These are phyloP conservation scores for Odontophorus gujanensis DNA, from an alignment of 2,113 vertebrate genomes.

Conservation along the genomic window DNA sequence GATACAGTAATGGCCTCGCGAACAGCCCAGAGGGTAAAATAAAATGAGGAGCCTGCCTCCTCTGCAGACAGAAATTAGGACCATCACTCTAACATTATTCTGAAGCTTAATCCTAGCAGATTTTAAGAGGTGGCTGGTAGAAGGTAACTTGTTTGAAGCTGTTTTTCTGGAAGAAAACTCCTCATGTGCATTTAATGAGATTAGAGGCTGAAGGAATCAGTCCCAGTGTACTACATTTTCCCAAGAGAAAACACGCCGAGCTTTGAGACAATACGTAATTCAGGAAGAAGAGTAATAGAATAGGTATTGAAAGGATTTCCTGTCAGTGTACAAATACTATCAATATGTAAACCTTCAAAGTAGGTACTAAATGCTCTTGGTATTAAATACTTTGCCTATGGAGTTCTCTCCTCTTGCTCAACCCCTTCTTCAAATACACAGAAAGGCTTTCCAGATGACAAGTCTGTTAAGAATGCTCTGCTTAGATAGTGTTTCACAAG, in stretches of 20 bases:
- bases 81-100: not conserved
- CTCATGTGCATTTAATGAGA: not conserved
- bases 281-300: slow-evolving; percentile 69
- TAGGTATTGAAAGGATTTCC: slow-evolving; percentile 69
- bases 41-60: not conserved
- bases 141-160: not conserved
- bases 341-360: slow-evolving; percentile 70
- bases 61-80: not conserved
- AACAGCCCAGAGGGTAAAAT: not conserved
- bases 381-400: slow-evolving; percentile 56
- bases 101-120: not conserved
- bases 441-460: not conserved
- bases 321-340: slow-evolving; percentile 65
- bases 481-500: slow-evolving; percentile 5
- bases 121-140: not conserved
- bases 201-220: not conserved
- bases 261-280: slow-evolving; percentile 43
- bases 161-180: not conserved
- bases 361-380: slow-evolving; percentile 56
- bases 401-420: slow-evolving; percentile 47
- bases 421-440: not conserved
- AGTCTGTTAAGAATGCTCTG: slow-evolving; percentile 20
- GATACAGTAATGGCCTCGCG: not conserved
- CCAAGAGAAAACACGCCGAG: not conserved
- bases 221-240: not conserved